Conservation (phyloP, 64 coral and sea anemone species). For the Stylophora pistillata region DNA sequence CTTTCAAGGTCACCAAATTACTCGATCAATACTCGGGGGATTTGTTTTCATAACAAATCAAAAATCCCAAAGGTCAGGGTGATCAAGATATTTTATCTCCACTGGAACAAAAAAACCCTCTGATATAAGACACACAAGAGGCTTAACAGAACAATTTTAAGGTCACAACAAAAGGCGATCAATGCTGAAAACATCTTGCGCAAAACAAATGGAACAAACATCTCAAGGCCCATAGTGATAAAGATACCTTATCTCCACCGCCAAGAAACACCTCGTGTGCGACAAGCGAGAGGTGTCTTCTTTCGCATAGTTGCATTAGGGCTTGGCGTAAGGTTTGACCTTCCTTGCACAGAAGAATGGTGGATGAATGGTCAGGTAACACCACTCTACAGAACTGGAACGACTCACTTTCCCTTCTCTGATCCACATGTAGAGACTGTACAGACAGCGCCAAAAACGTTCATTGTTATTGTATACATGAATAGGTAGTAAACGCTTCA, state of each 20-base stretch:
- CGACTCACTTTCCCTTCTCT: conserved; percentile 73
- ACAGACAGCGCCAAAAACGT: neutral
- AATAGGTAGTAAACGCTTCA: neutral
- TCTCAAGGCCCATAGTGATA: neutral
- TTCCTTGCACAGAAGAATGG: conserved; percentile 70
- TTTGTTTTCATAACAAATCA: too few relatives aligned
- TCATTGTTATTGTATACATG: neutral
- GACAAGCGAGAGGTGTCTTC: conserved; percentile 75
- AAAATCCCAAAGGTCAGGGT: too few relatives aligned
- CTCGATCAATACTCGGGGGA: too few relatives aligned
- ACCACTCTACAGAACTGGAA: conserved; percentile 91
- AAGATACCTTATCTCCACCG: conserved; percentile 67
- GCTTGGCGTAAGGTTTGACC: conserved; percentile 88
- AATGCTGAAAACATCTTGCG: neutral
- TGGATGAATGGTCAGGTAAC: conserved; percentile 84
- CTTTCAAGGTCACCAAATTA: neutral
- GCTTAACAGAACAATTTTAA: neutral
- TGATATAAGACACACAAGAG: neutral
- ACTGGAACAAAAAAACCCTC: neutral
- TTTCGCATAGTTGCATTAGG: conserved; percentile 71
- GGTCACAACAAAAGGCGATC: conserved; percentile 11
- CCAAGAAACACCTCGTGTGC: conserved; percentile 74
- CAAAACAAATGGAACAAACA: neutral
- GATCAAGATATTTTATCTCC: neutral
- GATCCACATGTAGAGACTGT: conserved; percentile 58